Evolutionary conservation across 2,797 vertebrate species (phyloP), one percentile per base, ranked within the genome.

Genomic region (Bradypodion ventrale): DNA sequence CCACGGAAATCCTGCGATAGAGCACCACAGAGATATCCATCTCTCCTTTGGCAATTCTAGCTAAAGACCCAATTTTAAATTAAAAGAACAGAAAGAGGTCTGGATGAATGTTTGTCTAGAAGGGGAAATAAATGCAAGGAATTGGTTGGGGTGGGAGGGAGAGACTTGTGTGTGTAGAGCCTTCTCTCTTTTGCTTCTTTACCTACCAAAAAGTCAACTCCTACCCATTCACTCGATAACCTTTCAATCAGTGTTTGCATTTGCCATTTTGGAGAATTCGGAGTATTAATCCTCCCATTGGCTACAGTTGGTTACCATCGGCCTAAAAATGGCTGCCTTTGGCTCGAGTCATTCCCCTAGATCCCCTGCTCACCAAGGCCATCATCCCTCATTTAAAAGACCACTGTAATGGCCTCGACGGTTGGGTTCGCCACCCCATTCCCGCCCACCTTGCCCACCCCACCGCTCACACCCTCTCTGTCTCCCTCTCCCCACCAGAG

Each of bases 401-500:
- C 13, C 42, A 25, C 62, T 7, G 21, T 8, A n/a, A 4, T n/a
- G 23, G 62, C 60, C 52, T 25, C 13, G 49, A 74, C 25, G 7
- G 23, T 27, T 27, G 35, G 6, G 29, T 60, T 27, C n/a, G n/a
- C 29, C 32, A 12, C 4, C 10, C 72, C 46, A 9, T 0, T 15
- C 32, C 6, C 19, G 68, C 13, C 3, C 59, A 27, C 49, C 35
- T 0, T 65, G 49, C 37, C 78, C 72, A 27, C 80, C 86, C 6
- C 6, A 0, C 3, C 63, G 69, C 46, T 4, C 13, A 37, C 60
- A 35, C 84, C 84, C 25, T 83, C 74, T 75, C n/a, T 40, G 65
- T 42, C 29, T 86, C 83, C 87, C n/a, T 94, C 29, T 89, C 85
- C 84, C 85, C 87, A 10, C 93, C 98, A 99, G 99, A 98, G 99